phyloP scores from a whole-genome alignment of 2,888 invertebrate species.

The Cantharis rufa region DNA sequence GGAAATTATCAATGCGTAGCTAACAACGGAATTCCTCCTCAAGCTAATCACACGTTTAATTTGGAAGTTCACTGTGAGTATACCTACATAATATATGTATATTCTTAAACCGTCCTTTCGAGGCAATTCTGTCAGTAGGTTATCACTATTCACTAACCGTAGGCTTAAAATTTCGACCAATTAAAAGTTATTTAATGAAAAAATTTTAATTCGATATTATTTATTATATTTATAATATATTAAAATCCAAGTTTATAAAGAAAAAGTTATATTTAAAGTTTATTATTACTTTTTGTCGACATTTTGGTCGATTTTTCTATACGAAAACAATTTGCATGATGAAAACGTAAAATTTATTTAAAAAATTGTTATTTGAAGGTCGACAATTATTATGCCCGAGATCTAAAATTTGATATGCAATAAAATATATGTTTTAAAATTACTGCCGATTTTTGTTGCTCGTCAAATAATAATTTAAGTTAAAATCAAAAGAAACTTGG shows the following conservation, averaged over 20 bases:
- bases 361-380: conserved; percentile 11
- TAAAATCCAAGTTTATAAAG: not conserved
- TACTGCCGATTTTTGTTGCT: not conserved
- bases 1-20: conserved; percentile 79
- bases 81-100: too few relatives aligned
- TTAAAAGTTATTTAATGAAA: not conserved
- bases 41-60: conserved; percentile 76
- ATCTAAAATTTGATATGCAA: conserved; percentile 10
- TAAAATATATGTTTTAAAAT: not conserved
- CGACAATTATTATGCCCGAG: conserved; percentile 4
- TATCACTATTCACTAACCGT: too few relatives aligned
- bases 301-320: conserved; percentile 1
- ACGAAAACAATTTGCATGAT: conserved; percentile 14
- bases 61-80: conserved; percentile 91
- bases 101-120: not conserved
- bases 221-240: too few relatives aligned
- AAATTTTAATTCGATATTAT: not conserved
- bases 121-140: not conserved
- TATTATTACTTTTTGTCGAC: conserved; percentile 9
- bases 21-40: conserved; percentile 85
- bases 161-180: not conserved
- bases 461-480: too few relatives aligned
- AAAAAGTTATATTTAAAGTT: conserved; percentile 6
- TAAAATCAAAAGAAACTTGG: too few relatives aligned
- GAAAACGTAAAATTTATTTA: conserved; percentile 10